Evolutionary conservation across 2,797 vertebrate species (phyloP), one percentile per base, ranked within the genome.

Genomic region (Danio choprae): DNA sequence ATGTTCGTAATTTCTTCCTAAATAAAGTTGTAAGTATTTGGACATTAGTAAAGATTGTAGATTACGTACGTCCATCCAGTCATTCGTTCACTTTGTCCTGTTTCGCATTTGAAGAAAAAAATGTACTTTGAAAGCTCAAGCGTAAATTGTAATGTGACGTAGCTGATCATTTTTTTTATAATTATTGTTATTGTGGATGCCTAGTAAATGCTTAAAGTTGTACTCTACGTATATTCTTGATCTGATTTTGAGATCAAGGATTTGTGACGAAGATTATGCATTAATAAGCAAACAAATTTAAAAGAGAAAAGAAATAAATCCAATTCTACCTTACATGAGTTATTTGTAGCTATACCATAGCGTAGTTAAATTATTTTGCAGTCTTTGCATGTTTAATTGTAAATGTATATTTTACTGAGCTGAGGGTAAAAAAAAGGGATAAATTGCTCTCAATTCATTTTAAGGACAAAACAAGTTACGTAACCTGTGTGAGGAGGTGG

Each of bases 401-500:
- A 62, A 15, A 40, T 7, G 6, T 22, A 1, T 65, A 44, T 46
- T 65, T 40, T 18, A 10, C 29, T 73, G 11, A 16, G 10, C 11
- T 50, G 6, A 41, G 7, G n/a, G n/a, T n/a, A n/a, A n/a, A 9
- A 55, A 20, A 7, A 20, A 20, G 38, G 5, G 0, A 56, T 73
- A 10, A 16, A 29, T 63, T 69, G 8, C 20, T 63, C 15, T 63
- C 3, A 64, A 20, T 58, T 50, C 1, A 51, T 58, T 55, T 64
- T 46, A 12, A 40, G 56, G 29, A 64, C 38, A 60, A 36, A 20
- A 69, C 11, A 50, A 4, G 13, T 65, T 67, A 40, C 38, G 29
- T 51, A 60, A 82, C 60, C 60, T 7, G 22, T 59, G 51, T 73
- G 62, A 68, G 36, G 18, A 60, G 62, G 9, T 9, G 20, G 43